Evolutionary conservation across 2,888 invertebrate species (phyloP), one percentile per base, ranked within the genome.

Genomic region (Lasioglossum villosulum): DNA sequence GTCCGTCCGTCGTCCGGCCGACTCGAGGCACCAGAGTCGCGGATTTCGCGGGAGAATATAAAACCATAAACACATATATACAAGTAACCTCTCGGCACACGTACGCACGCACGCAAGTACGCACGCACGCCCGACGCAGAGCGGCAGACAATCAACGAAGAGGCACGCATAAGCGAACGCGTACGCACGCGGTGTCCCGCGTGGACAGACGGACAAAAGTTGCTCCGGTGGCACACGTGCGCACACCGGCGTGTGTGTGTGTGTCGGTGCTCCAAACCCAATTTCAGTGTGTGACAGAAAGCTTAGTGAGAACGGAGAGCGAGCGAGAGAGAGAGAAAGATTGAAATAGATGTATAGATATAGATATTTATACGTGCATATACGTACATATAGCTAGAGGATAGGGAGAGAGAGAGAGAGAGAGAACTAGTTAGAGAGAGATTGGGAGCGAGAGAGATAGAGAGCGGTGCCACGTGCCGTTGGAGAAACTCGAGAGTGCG

Each of bases 1-100:
- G 93, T 94, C 93, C 94, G 94, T 94, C 94, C 94, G 94, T 93
- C 94, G 95, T 94, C 94, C 95, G 94, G 94, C 94, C 94, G 94
- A 94, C 94, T 94, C 93, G 93, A 93, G 92, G 93, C 91, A 92
- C 90, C 90, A 85, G 92, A 93, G 92, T 92, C 93, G 93, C 92
- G 93, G 90, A 93, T 92, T 89, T 93, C 93, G 93, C 93, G 94
- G 89, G 91, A 92, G 91, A 63, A 90, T 90, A 89, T 88, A 87
- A 81, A 85, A 81, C 59, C 83, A 86, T 89, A 82, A 80, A 74
- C 78, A 80, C 72, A 75, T 82, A 78, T 63, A 45, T 68, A 78
- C 27, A 39, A 23, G 23, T 34, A 56, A 34, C n/a, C 56, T 56
- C 34, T n/a, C n/a, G 37, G n/a, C 39, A 56, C 66, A 72, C 59